These are phyloP conservation scores for Austrofundulus limnaeus DNA, from an alignment of 2,113 vertebrate genomes.

Conservation along the genomic window DNA sequence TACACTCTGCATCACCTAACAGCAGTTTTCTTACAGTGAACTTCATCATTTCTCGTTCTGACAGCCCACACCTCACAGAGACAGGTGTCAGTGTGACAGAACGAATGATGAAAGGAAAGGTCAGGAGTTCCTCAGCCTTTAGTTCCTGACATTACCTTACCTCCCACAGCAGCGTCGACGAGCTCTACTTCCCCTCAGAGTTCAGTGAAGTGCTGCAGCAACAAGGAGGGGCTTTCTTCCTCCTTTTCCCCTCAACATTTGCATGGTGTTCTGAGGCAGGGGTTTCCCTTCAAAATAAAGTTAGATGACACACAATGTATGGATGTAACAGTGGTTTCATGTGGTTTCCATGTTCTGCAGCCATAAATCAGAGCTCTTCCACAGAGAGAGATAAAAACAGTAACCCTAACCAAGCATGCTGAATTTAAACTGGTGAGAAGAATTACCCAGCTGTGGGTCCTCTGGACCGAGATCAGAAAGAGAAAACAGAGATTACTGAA, in stretches of 20 bases:
- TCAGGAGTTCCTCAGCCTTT: slow-evolving; percentile 66
- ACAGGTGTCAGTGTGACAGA: slow-evolving; percentile 41
- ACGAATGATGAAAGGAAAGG: slow-evolving; percentile 59
- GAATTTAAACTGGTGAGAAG: too few species aligned
- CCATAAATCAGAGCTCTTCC: too few species aligned
- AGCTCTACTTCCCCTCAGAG: slow-evolving; percentile 40
- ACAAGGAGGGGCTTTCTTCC: slow-evolving; percentile 52
- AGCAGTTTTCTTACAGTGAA: neutral
- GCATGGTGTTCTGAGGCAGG: slow-evolving; percentile 39
- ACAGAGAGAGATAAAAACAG: too few species aligned
- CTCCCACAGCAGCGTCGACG: slow-evolving; percentile 36
- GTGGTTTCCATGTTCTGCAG: neutral
- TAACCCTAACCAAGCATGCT: too few species aligned
- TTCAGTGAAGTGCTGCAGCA: slow-evolving; percentile 23
- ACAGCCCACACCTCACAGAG: slow-evolving; percentile 20
- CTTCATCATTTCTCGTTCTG: neutral
- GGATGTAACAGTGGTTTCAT: neutral
- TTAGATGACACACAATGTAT: slow-evolving; percentile 12
- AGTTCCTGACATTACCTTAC: slow-evolving; percentile 57
- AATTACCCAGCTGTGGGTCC: too few species aligned
- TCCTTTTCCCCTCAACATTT: slow-evolving; percentile 52
- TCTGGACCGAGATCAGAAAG: too few species aligned
- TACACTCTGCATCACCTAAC: slow-evolving; percentile 16
- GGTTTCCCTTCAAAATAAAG: slow-evolving; percentile 47
- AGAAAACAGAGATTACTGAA: too few species aligned